Evolutionary conservation across 2,888 invertebrate species (phyloP), one percentile per base, ranked within the genome.

Genomic region (Rhimphoctona megacephalus): DNA sequence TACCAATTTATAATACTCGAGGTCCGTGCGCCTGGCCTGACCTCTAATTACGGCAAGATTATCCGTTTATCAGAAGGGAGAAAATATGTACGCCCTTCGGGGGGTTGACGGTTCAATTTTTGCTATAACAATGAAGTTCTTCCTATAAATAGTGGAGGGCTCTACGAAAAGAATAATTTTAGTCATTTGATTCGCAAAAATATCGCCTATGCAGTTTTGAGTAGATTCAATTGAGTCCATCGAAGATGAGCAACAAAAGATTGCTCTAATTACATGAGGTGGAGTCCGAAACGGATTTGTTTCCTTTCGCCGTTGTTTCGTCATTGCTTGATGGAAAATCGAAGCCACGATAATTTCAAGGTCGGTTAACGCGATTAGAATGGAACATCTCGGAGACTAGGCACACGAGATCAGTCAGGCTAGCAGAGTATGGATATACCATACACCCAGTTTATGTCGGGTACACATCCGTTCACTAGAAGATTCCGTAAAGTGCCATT

Each of bases 331-430:
- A 66, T 70, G 85, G 87, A 84, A 87, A 88, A 87, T 88, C 84
- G 79, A 81, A 87, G 87, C 85, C 76, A 84, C 33, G 82, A 87
- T 87, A 88, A 90, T 91, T 90, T 90, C 87, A 85, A 88, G 86
- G 88, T 90, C 91, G 92, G 91, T 91, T 91, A 88, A 87, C 88
- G 87, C 88, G 82, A 87, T 90, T 89, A 87, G 86, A 81, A 57
- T 88, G 85, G 36, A 30, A 83, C 73, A 84, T 79, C 76, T 64
- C 72, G 72, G 46, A 84, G 67, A 54, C 82, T 88, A 57, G 81
- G 46, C 76, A 39, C 39, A 84, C 52, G 49, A 57, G 73, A 52
- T 83, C 61, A 11, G 14, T 43, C 11, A 3, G 3, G 14, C 43
- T 43, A 43, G 79, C 2, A 11, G 30, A 36, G 19, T 19, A 30